Evolutionary conservation across 2,113 vertebrate genomes (phyloP).

Genomic region (Cettia cetti): DNA sequence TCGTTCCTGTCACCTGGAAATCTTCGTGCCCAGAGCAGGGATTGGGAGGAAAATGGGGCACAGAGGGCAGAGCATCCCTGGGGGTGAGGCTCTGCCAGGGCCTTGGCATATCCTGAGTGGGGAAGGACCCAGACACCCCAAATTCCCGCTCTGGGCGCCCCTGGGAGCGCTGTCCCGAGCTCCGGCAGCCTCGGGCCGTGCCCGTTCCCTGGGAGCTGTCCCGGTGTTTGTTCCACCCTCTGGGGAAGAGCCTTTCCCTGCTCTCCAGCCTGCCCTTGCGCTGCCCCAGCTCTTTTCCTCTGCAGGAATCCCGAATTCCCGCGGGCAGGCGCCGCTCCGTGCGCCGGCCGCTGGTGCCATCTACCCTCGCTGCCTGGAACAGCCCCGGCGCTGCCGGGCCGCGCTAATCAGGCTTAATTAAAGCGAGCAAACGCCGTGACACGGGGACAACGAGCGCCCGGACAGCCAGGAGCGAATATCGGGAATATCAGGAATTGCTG

Average conservation of each 20-base stretch:
- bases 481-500: too few species aligned
- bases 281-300: neutral
- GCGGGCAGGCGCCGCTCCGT: rapidly evolving
- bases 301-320: neutral
- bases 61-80: too few species aligned
- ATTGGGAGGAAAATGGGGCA: neutral
- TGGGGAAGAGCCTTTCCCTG: neutral
- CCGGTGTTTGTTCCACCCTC: neutral
- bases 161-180: neutral
- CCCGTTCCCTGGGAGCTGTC: neutral
- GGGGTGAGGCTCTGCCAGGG: neutral
- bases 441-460: neutral
- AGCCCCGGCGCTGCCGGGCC: neutral
- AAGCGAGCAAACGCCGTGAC: neutral
- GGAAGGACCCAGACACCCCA: neutral
- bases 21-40: rapidly evolving
- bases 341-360: neutral
- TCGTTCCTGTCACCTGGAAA: too few species aligned
- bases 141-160: neutral
- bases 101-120: neutral
- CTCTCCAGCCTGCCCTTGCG: neutral
- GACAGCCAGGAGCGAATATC: neutral
- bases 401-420: constrained; percentile 45
- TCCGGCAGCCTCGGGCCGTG: neutral
- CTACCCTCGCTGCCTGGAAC: neutral